Base-by-base conservation (phyloP, 1,140 invertebrate species). In the Reticulitermes speratus region DNA sequence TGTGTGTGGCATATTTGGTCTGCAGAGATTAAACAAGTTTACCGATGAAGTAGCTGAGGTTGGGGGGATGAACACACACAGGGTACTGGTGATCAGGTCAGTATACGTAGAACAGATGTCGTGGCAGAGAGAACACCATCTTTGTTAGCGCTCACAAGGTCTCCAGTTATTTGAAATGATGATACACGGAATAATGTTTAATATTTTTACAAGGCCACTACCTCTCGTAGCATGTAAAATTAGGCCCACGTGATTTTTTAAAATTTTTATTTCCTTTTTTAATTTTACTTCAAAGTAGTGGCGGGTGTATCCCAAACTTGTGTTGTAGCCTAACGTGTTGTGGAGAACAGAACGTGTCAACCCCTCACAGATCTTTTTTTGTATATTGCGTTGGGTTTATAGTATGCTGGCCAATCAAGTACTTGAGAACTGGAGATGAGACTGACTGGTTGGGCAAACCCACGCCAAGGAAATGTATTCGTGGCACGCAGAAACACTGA, bases 381-480 rank as follows among this genome's bases (percentile, higher is more conserved):
- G 2, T 75, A 30, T 11, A 75, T 75, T 75, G 65, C 65, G n/a
- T 75, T 30, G 65, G 65, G 65, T 75, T 84, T 84, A 84, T 84
- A 84, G 14, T 25, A 44, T 84, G 5, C 25, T 84, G 32, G 83
- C 83, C 83, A 84, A 84, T 84, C 83, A 84, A 84, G 25, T 44
- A 44, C 21, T 44, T 45, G 23, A 44, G 32, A 84, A 84, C 44
- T 12, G 1, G 83, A 84, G 44, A 75, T 30, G 65, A 75, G 65
- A 30, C 65, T 75, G 65, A 30, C 65, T 75, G 25, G 65, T 9
- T 38, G 44, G 83, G 83, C 21, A 52, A 84, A 84, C 83, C 83
- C 83, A 84, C 83, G 83, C 83, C 48, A 84, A 44, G n/a, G 44
- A 45, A 84, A 84, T 84, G 23, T 84, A 84, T 84, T 84, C 83